These are phyloP conservation scores for Camponotus vicinus DNA, from an alignment of 1,140 invertebrate genomes.

Conservation along the genomic window DNA sequence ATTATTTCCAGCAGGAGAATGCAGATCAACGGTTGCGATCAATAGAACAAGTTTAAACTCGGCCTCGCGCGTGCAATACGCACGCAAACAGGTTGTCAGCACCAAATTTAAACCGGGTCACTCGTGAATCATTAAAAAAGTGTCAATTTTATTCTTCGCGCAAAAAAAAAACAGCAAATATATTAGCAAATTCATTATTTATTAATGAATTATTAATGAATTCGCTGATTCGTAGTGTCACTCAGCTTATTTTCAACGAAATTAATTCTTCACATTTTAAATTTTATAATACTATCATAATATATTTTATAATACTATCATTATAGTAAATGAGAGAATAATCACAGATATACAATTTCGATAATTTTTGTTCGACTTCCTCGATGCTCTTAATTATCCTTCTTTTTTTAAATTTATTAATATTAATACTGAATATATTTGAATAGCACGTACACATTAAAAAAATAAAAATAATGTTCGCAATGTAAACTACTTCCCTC, in stretches of 20 bases:
- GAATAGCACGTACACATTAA: neutral
- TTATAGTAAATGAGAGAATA: neutral
- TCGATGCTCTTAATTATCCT: neutral
- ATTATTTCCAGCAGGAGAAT: slow-evolving; percentile 70
- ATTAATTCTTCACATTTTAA: neutral
- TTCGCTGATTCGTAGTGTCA: neutral
- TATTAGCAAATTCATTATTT: neutral
- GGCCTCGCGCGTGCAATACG: slow-evolving; percentile 60
- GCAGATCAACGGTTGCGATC: slow-evolving; percentile 49
- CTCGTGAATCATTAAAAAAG: slow-evolving; percentile 6
- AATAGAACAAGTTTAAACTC: slow-evolving; percentile 51
- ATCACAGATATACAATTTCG: neutral
- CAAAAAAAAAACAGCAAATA: neutral
- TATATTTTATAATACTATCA: neutral
- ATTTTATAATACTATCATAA: neutral
- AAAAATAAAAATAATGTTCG: neutral
- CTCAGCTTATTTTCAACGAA: neutral
- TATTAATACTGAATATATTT: slow-evolving; percentile 4
- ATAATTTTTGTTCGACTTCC: neutral
- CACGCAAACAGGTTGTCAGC: slow-evolving; percentile 53
- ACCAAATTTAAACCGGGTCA: slow-evolving; percentile 68
- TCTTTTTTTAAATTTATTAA: neutral
- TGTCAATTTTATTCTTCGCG: neutral
- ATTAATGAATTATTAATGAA: neutral
- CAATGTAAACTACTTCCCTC: neutral